Evolutionary conservation across 2,797 vertebrate genomes (phyloP), one percentile per base, ranked within the genome.

Genomic region (Apogon talboti): DNA sequence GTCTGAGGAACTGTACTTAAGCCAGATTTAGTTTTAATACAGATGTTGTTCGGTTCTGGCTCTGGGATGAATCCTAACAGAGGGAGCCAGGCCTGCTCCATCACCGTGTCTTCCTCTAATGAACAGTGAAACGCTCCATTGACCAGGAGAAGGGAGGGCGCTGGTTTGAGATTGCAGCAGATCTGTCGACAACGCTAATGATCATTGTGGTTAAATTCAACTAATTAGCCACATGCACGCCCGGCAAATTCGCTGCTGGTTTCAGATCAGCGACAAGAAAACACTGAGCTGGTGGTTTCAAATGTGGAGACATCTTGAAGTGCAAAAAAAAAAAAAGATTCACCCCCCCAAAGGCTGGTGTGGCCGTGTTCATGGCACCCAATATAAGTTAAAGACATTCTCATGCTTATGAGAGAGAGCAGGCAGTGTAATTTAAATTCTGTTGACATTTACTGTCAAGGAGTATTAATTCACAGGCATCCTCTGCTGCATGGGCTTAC

Each of bases 361-460:
- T 71, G 84, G 86, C 79, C 24, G 71, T 90, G 90, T 91, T 90
- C 86, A 85, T 79, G 82, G 91, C 86, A 87, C 88, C 90, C 83
- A 81, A 91, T 92, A 91, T 81, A 91, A 93, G 92, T 92, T 93
- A 93, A 92, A 92, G 86, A 91, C 89, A 85, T 89, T 89, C 91
- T 88, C 85, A 87, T 88, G 89, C 83, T 92, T 75, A 87, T 85
- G 76, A 92, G 90, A 89, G 87, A 81, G 91, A 91, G 89, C 86
- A 87, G 86, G 86, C 89, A 80, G 76, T 85, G 85, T 90, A 91
- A 92, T 94, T 93, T 94, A 93, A 95, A 94, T 93, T 93, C 93
- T 93, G 93, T 94, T 94, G 93, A 95, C 94, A 94, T 94, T 94
- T 92, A 91, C 92, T 94, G 94, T 95, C 94, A 93, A 89, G 88